Percentiles rank a stretch among this genome's conserved stretches.
phyloP scores from a whole-genome alignment of 1,140 invertebrate species.

The Nomia melanderi region DNA sequence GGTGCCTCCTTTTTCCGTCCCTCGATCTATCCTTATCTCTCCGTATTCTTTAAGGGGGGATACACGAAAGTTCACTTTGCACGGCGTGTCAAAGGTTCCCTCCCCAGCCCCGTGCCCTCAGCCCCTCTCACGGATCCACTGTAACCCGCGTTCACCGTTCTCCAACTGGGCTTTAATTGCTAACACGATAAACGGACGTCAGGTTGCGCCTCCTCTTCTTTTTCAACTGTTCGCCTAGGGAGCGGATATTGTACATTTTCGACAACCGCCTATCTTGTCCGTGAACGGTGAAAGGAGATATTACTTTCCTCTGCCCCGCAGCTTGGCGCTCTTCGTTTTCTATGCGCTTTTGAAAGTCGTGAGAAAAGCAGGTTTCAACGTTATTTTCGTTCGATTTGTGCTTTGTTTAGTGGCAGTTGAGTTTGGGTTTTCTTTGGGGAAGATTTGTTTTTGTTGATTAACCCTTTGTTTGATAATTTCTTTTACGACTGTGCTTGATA shows the following conservation, averaged over 20 bases:
- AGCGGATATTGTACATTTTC: constrained; percentile 22
- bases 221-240: not conserved
- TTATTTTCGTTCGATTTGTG: not conserved
- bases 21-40: constrained; percentile 55
- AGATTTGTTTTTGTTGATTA: too few species aligned
- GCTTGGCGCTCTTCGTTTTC: not conserved
- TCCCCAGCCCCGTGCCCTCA: not conserved
- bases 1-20: constrained; percentile 23
- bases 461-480: too few species aligned
- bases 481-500: too few species aligned
- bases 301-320: not conserved
- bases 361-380: not conserved
- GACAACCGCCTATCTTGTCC: constrained; percentile 1
- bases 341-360: not conserved
- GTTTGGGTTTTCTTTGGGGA: too few species aligned
- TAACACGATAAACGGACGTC: constrained; percentile 51
- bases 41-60: constrained; percentile 43
- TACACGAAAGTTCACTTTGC: constrained; percentile 78
- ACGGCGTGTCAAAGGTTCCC: constrained; percentile 71
- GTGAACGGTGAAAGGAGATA: not conserved
- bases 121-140: not conserved
- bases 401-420: too few species aligned
- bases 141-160: constrained; percentile 18
- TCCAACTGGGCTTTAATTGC: constrained; percentile 57
- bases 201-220: constrained; percentile 11